Evolutionary conservation across 2,888 invertebrate genomes (phyloP).

Genomic region (Syritta pipiens): DNA sequence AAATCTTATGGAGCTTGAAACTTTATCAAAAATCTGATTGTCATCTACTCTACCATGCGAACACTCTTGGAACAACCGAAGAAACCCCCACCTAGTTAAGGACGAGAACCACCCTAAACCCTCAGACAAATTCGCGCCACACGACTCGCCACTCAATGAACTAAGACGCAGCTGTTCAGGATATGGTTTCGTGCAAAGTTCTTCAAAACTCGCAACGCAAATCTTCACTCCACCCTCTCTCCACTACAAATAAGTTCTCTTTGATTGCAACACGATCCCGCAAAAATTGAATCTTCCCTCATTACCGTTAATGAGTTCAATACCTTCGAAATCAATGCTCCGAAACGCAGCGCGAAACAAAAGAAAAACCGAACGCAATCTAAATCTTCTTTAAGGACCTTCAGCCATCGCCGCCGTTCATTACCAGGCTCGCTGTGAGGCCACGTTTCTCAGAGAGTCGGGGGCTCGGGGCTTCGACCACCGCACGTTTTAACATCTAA

Average conservation of each 20-base stretch:
- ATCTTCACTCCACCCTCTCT: not conserved
- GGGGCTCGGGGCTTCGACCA: constrained; percentile 23
- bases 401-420: constrained; percentile 25
- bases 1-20: too few relatives aligned
- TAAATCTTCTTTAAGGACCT: constrained; percentile 52
- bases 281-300: constrained; percentile 1
- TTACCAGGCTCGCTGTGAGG: constrained; percentile 15
- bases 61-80: too few relatives aligned
- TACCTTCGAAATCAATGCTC: not conserved
- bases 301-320: constrained; percentile 5
- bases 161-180: too few relatives aligned
- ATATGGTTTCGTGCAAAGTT: too few relatives aligned
- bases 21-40: too few relatives aligned
- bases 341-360: constrained; percentile 2
- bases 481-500: constrained; percentile 53
- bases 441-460: constrained; percentile 16
- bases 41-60: too few relatives aligned
- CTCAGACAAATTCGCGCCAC: too few relatives aligned
- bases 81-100: too few relatives aligned
- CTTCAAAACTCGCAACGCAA: too few relatives aligned
- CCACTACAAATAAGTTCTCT: not conserved
- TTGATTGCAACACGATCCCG: not conserved
- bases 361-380: not conserved
- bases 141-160: too few relatives aligned
- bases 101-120: too few relatives aligned